Base-by-base conservation (phyloP, 1,140 invertebrate genomes). In the Eumeta japonica region DNA sequence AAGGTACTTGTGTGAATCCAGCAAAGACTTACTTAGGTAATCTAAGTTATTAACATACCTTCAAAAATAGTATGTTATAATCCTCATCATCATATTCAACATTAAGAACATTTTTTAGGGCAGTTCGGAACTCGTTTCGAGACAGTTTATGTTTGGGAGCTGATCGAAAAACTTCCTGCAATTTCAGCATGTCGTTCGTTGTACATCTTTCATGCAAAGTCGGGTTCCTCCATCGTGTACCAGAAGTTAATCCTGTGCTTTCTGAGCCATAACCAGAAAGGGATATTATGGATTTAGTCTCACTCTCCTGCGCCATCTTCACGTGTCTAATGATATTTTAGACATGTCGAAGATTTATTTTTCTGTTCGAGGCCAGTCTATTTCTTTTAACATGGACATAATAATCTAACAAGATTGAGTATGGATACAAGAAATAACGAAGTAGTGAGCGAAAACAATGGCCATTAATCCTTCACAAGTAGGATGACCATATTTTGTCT, bases 41-140 rank as follows among this genome's bases (percentile, higher is more conserved):
- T n/a, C n/a, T n/a, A n/a, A n/a, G n/a, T n/a, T n/a, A n/a, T 24
- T 9, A 20, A 39, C 19, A 30, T 41, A 73, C 72, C 59, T 74
- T 75, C 39, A 75, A 44, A 46, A 74, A 76, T 12, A 74, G 45
- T 43, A 73, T 66, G 20, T 74, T 71, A 34, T 56, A 73, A 16
- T 76, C 67, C 10, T 73, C 66, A 12, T 74, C 70, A 31, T 73
- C 66, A 32, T 71, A 74, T 38, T 73, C 66, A 5, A 73, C 56
- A 35, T 62, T 67, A 0, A 74, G 46, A 15, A 70, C 28, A 1
- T 46, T 57, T 16, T 48, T 43, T 4, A 76, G 47, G 9, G 59
- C 14, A 3, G 55, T 48, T 32, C 63, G 52, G 32, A 76, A 66
- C 37, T 62, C 55, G 12, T 45, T 57, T 1, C 58, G 48, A 5